Evolutionary conservation across 1,140 invertebrate species (phyloP), one percentile per base, ranked within the genome.

Genomic region (Drosophila dunni): DNA sequence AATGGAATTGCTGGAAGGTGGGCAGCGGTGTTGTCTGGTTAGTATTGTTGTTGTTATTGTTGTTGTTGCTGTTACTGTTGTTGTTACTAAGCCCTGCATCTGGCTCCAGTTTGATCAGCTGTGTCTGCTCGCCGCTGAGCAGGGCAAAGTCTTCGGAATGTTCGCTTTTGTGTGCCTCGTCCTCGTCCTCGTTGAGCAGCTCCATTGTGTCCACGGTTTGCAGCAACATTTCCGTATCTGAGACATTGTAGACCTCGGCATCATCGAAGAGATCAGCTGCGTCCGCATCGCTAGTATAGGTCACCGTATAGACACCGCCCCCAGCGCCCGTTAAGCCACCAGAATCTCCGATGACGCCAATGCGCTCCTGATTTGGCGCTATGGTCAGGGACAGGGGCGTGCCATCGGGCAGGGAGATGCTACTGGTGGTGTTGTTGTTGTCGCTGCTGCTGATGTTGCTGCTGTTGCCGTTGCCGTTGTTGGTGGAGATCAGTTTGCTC

Each of bases 1-100:
- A 94, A 92, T 95, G 94, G 86, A 95, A 97, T 24, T 96, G 95
- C 79, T 95, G 95, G 90, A 97, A 97, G 86, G 97, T 96, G 2
- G 96, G 96, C 69, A 97, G 92, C 34, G 95, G 96, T 90, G 96
- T 96, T 0, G 96, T 96, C 10, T 64, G 67, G 33, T 70, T 61
- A 29, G 34, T 29, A 24, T 20, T 58, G 34, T 50, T 72, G 29
- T 13, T 76, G 53, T 10, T 67, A 62, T 7, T 62, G 15, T 13
- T 62, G 15, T 13, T 42, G 62, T 13, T 48, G 38, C 10, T 72
- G 53, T 34, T 40, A 48, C 57, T 40, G 13, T 67, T 48, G 38
- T n/a, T 72, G 53, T 34, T 40, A 48, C 57, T 40, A 13, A 63
- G 29, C 9, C 54, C 24, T 1, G 50, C 40, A 29, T 81, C 80